Base-by-base conservation (phyloP, 2,888 invertebrate species). In the Vesta saturnalis region DNA sequence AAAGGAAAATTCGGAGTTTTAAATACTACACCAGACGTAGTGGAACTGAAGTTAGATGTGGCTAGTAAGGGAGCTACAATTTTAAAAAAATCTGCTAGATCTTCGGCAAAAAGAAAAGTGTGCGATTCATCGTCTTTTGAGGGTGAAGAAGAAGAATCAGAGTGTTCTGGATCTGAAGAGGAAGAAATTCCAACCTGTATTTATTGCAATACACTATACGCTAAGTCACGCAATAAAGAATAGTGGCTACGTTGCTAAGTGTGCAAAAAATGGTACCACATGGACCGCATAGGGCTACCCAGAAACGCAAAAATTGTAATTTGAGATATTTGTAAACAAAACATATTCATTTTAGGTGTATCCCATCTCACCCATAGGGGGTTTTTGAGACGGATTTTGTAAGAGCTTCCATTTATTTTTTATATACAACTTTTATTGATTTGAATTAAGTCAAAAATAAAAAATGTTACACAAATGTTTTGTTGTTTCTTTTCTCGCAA, bases 1-100 rank as follows among this genome's bases (percentile, higher is more conserved):
- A 52, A 52, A 52, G 52, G 52, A 52, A 52, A 52, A 52, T 52
- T 52, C 21, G 52, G 52, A 52, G 16, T 16, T 4, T 4, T 47
- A 16, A 47, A 47, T 47, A 15, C 52, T 21, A 52, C 52, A 12
- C 52, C 52, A 12, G 52, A 52, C 21, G 2, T 52, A 8, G 52
- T 8, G 6, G 52, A 52, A 52, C 21, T 52, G 21, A 52, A 52
- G 52, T 52, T 21, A 19, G 52, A 52, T 8, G 52, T 52, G 6
- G 52, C 52, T 52, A 5, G 52, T 21, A 52, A 52, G 52, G 12
- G 14, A 2, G 52, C 21, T 52, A 3, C 43, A 5, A 8, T 23
- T 23, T 23, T 23, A 23, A 23, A 8, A 23, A 23, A 23, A 23
- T 23, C 23, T 8, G 14, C 43, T 43, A 43, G 10, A 4, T 10